phyloP scores from a whole-genome alignment of 2,113 vertebrate species.

The Pituophis catenifer region DNA sequence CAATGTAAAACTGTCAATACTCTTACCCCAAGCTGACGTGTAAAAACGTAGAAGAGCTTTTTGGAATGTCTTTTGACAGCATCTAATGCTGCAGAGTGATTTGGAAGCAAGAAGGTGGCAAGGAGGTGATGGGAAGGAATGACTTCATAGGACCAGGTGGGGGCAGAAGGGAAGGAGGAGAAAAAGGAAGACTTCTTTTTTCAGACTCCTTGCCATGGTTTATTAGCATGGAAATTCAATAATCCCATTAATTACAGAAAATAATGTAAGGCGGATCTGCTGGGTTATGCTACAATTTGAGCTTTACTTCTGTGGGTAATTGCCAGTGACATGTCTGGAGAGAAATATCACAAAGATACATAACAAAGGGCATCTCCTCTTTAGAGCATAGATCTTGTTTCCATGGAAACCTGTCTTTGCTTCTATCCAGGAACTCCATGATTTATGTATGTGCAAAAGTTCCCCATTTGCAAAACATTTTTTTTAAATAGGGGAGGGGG shows the following conservation, averaged over 20 bases:
- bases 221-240: constrained; percentile 69
- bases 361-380: constrained; percentile 70
- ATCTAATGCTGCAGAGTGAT: constrained; percentile 48
- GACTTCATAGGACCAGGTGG: constrained; percentile 33
- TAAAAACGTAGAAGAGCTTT: constrained; percentile 45
- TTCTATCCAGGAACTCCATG: constrained; percentile 63
- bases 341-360: constrained; percentile 73
- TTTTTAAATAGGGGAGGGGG: not conserved
- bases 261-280: constrained; percentile 69
- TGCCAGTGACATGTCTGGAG: constrained; percentile 71
- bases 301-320: constrained; percentile 71
- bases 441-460: constrained; percentile 73
- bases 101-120: not conserved
- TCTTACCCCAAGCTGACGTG: constrained; percentile 54
- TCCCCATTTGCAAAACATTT: constrained; percentile 55
- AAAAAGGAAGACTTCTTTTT: constrained; percentile 55
- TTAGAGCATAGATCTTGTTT: constrained; percentile 72
- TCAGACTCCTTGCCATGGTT: constrained; percentile 59
- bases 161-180: constrained; percentile 5
- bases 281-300: constrained; percentile 66
- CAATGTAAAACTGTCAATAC: constrained; percentile 59
- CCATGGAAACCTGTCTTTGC: constrained; percentile 72
- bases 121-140: constrained; percentile 34
- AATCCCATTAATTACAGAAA: constrained; percentile 73
- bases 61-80: constrained; percentile 3